A percentile compares a stretch with the other conserved stretches of the same genome.
Evolutionary conservation across 1,140 invertebrate genomes (phyloP).

Genomic region (Eumaeus atala): DNA sequence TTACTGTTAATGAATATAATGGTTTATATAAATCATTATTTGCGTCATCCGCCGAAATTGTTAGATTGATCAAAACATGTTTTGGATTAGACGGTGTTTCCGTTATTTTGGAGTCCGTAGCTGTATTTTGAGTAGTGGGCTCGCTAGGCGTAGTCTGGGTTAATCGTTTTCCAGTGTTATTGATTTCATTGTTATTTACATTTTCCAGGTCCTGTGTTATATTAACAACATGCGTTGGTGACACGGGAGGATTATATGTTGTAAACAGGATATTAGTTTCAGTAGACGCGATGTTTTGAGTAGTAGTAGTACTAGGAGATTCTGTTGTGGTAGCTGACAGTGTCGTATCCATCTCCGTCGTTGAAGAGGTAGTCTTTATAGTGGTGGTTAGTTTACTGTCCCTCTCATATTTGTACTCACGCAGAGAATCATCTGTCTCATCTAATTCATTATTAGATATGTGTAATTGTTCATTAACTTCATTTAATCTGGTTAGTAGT

Average conservation of each 20-base stretch:
- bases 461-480: constrained; percentile 53
- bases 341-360: constrained; percentile 27
- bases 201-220: constrained; percentile 33
- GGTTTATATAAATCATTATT: constrained; percentile 75
- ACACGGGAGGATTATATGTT: constrained; percentile 30
- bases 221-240: constrained; percentile 37
- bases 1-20: constrained; percentile 83
- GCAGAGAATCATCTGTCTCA: constrained; percentile 34
- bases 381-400: constrained; percentile 21
- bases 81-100: constrained; percentile 60
- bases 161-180: constrained; percentile 23
- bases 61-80: constrained; percentile 83
- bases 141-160: constrained; percentile 26
- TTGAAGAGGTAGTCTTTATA: constrained; percentile 7
- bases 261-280: constrained; percentile 27
- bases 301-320: constrained; percentile 12
- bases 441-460: constrained; percentile 47
- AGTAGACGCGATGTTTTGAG: constrained; percentile 22
- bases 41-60: constrained; percentile 80
- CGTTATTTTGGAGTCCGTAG: constrained; percentile 42
- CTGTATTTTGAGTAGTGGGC: constrained; percentile 39
- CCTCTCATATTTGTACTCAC: constrained; percentile 49
- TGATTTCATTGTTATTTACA: constrained; percentile 43
- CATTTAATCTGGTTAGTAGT: constrained; percentile 45
- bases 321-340: constrained; percentile 20